Conservation (phyloP, 2,113 vertebrate genomes). For the Proteles cristata region DNA sequence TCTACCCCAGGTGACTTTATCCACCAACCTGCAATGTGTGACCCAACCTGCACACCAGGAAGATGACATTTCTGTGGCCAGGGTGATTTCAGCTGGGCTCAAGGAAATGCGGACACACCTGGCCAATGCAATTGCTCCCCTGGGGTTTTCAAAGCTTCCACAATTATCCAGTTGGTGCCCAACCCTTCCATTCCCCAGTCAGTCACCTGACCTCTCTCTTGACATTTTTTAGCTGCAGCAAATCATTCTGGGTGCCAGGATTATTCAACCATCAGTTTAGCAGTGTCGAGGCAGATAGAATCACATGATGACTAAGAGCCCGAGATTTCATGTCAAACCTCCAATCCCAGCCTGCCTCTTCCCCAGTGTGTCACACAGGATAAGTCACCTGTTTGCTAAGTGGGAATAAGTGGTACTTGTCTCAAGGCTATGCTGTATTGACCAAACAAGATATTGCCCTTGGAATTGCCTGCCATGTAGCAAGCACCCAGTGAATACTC, state of each 20-base stretch:
- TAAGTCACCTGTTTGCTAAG: not conserved
- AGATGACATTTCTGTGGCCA: not conserved
- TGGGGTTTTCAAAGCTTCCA: not conserved
- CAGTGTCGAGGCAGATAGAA: not conserved
- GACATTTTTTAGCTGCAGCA: fast-evolving
- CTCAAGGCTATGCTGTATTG: not conserved
- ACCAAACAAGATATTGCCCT: not conserved
- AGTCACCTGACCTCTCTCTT: not conserved
- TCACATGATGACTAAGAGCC: not conserved
- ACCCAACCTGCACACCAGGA: fast-evolving
- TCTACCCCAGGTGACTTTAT: fast-evolving
- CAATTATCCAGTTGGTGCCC: not conserved
- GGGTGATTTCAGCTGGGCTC: not conserved
- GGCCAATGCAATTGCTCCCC: no score
- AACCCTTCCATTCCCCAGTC: not conserved
- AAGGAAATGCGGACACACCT: not conserved
- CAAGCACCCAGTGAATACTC: no score
- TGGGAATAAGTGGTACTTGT: not conserved
- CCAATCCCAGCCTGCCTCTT: not conserved
- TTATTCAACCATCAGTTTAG: not conserved
- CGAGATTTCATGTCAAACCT: not conserved
- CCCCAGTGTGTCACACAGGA: not conserved
- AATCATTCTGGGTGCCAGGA: not conserved
- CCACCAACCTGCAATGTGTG: fast-evolving
- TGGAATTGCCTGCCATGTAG: not conserved